Conservation (phyloP, 2,113 vertebrate species). For the Gymnobelideus leadbeateri region DNA sequence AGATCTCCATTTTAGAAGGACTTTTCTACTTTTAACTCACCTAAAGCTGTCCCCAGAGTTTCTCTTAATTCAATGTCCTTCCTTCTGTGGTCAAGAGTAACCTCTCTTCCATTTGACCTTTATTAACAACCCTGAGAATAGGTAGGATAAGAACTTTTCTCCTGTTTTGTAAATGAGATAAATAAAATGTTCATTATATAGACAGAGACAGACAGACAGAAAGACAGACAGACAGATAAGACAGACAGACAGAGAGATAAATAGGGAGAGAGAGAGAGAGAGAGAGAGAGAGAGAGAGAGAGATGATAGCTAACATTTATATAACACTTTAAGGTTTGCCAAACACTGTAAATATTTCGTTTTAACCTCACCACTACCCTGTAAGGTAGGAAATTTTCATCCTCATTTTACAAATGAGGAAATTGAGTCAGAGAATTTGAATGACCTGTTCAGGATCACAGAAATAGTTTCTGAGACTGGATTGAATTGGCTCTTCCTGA, state of each 20-base stretch:
- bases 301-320: no score
- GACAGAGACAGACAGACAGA: not conserved
- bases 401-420: not conserved
- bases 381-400: not conserved
- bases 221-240: no score
- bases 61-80: not conserved
- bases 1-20: not conserved
- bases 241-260: no score
- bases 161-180: not conserved
- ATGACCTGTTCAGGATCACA: not conserved
- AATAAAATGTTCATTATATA: not conserved
- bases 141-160: not conserved
- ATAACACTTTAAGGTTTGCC: no score
- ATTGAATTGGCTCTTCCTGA: not conserved
- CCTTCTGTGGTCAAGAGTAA: not conserved
- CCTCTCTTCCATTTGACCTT: not conserved
- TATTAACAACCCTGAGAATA: not conserved
- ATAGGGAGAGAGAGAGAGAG: not conserved
- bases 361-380: not conserved
- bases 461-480: not conserved
- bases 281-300: no score
- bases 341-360: no score
- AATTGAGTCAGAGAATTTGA: not conserved
- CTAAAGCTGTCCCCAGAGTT: not conserved
- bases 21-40: not conserved